These are phyloP conservation scores for Muricea muricata DNA, from an alignment of 92 coral and sea anemone genomes.

Conservation along the genomic window DNA sequence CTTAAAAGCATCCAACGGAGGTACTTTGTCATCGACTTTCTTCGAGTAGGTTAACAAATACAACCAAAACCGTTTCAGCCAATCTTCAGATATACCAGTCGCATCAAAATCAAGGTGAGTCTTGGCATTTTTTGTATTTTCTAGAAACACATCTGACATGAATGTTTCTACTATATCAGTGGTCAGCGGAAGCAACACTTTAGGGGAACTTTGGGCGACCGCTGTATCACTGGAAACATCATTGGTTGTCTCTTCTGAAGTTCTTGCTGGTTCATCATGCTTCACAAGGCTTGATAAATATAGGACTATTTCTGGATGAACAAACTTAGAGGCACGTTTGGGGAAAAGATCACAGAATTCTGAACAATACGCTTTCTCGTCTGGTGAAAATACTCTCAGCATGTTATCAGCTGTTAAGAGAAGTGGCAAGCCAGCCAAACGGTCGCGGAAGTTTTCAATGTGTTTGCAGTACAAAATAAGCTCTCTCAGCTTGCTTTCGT, in stretches of 20 bases:
- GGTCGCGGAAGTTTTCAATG: neutral
- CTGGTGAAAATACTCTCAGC: conserved; percentile 21
- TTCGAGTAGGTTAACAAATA: conserved; percentile 7
- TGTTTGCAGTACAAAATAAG: conserved; percentile 34
- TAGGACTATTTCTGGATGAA: conserved; percentile 12
- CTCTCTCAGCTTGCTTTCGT: neutral
- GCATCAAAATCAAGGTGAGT: neutral
- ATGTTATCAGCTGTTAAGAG: conserved; percentile 40
- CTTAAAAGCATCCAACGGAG: conserved; percentile 17
- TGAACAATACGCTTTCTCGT: conserved; percentile 24
- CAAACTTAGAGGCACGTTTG: conserved; percentile 23
- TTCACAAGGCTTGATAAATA: neutral
- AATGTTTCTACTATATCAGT: neutral
- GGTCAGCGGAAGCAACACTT: neutral
- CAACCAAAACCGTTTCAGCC: conserved; percentile 46
- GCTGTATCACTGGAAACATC: neutral
- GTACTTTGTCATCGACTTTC: neutral
- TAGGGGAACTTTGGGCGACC: neutral
- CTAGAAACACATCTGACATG: conserved; percentile 12
- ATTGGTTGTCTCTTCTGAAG: neutral
- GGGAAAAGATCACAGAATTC: conserved; percentile 42
- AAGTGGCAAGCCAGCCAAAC: conserved; percentile 35
- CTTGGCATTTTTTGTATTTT: neutral
- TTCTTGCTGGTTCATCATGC: conserved; percentile 26
- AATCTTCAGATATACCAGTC: neutral